A percentile compares a stretch with the other conserved stretches of the same genome.
These are phyloP conservation scores for Lordiphosa mommai DNA, from an alignment of 1,140 invertebrate species.

Conservation along the genomic window DNA sequence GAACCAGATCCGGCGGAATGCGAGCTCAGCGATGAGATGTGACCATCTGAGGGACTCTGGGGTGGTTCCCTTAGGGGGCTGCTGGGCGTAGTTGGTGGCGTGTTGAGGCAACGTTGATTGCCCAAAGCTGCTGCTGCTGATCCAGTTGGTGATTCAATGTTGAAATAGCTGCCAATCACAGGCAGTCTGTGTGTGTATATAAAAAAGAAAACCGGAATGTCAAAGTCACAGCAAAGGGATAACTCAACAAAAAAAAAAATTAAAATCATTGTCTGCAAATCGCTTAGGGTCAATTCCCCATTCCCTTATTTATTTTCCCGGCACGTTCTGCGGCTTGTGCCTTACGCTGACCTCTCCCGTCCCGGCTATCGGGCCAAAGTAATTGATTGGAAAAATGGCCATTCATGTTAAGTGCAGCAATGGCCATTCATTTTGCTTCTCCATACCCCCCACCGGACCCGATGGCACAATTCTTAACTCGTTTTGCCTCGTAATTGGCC, in stretches of 20 bases:
- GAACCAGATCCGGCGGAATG: constrained; percentile 41
- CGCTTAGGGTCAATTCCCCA: not conserved
- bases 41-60: constrained; percentile 71
- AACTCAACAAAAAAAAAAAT: constrained; percentile 36
- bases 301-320: constrained; percentile 13
- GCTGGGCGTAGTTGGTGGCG: constrained; percentile 73
- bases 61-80: constrained; percentile 67
- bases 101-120: constrained; percentile 59
- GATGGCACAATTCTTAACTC: constrained; percentile 60
- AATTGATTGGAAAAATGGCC: constrained; percentile 74
- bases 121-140: constrained; percentile 31
- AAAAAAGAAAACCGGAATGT: constrained; percentile 4
- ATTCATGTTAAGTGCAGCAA: constrained; percentile 64
- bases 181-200: constrained; percentile 42
- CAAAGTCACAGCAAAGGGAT: constrained; percentile 59
- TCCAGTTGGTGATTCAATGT: constrained; percentile 41
- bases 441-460: not conserved
- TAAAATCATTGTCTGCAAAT: constrained; percentile 34
- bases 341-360: constrained; percentile 1
- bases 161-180: constrained; percentile 39
- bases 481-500: constrained; percentile 73
- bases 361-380: constrained; percentile 21
- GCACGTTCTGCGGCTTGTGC: constrained; percentile 4
- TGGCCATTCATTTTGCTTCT: constrained; percentile 26
- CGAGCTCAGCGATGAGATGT: constrained; percentile 71